A percentile compares a stretch with the other conserved stretches of the same genome.
These are phyloP conservation scores for Tympanuchus pallidicinctus DNA, from an alignment of 2,113 vertebrate species.

Conservation along the genomic window DNA sequence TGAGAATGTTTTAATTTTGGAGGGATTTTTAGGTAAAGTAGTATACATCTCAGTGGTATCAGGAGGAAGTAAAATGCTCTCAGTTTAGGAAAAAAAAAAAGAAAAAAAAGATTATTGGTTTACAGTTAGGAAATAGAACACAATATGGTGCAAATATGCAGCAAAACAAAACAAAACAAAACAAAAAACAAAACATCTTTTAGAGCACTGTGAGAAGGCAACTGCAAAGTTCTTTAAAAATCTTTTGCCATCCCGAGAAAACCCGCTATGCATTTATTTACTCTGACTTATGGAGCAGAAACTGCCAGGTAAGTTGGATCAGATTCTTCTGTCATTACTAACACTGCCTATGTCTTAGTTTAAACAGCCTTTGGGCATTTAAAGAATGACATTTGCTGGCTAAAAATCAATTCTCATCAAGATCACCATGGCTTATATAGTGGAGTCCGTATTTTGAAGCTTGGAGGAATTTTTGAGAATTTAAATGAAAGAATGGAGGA, in stretches of 20 bases:
- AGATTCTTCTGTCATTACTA: conserved; percentile 20
- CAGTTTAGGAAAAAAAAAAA: background rate
- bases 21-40: background rate
- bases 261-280: background rate
- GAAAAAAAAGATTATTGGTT: background rate
- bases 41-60: background rate
- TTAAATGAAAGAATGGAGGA: conserved; percentile 1
- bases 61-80: background rate
- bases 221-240: background rate
- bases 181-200: background rate
- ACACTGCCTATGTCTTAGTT: conserved; percentile 10
- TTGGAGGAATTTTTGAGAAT: conserved; percentile 30
- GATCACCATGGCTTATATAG: conserved; percentile 8
- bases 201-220: background rate
- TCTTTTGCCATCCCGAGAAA: background rate
- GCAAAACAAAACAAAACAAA: background rate
- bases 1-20: background rate
- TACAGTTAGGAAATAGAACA: background rate
- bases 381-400: conserved; percentile 35
- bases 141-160: background rate
- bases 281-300: background rate
- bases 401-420: conserved; percentile 67
- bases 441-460: conserved; percentile 8
- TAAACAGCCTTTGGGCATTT: conserved; percentile 49
- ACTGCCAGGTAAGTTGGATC: background rate